Evolutionary conservation across 2,888 invertebrate genomes (phyloP), one percentile per base, ranked within the genome.

Genomic region (Dryococelus australis): DNA sequence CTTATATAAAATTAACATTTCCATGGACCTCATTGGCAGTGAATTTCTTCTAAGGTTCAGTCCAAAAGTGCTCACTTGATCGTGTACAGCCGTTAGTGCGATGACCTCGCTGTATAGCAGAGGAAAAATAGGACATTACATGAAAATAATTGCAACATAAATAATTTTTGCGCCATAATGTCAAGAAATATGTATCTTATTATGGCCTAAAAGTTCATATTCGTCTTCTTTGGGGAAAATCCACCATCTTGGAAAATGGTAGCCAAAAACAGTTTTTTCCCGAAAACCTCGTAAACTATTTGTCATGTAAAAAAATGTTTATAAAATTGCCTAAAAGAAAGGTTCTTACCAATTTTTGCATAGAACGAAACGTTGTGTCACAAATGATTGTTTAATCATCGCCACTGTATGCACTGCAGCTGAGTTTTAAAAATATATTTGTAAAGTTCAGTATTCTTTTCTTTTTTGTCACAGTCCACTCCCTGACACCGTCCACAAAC

Each of bases 81-180:
- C n/a, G n/a, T n/a, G n/a, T n/a, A n/a, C n/a, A n/a, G n/a, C n/a
- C n/a, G n/a, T n/a, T 35, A 35, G 35, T 4, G 35, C 4, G 35
- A 35, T 35, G 35, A 35, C 35, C 35, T 35, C 35, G 35, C 35
- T 35, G 35, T 35, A n/a, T 35, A 79, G 79, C 9, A 79, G 0
- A 13, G 20, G 79, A 79, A 79, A 79, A 26, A 6, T 79, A 24
- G 3, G 10, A 79, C 9, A 26, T 5, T 4, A 12, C 79, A 79
- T 1, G 79, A 10, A 79, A 79, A 79, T 79, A 79, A 79, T 79
- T 26, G 79, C 79, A 79, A 79, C 79, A 79, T 79, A 79, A 79
- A 79, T 79, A 1, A 2, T 79, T 79, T 2, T 5, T 27, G 24
- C 8, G 20, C 9, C n/a, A 26, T 79, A 1, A 13, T 4, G 27